Evolutionary conservation across 2,113 vertebrate genomes (phyloP), one percentile per base, ranked within the genome.

Genomic region (Columba livia): DNA sequence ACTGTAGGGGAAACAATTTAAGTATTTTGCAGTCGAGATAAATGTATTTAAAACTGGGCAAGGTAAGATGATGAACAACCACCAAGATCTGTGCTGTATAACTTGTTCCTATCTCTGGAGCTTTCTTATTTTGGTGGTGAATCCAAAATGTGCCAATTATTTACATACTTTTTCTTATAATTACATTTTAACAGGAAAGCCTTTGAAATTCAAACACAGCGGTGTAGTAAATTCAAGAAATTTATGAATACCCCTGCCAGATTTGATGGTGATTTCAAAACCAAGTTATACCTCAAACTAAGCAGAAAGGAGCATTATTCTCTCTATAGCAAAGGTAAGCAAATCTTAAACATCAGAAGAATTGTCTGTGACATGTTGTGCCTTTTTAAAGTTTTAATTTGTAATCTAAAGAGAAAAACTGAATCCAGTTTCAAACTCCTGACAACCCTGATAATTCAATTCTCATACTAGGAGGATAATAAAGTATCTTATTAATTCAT

Each of bases 231-330:
- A 62, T 94, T 97, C 56, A 98, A 97, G 92, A 98, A 97, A 91
- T 93, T 93, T 66, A 58, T 44, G n/a, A 83, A 83, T 65, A 23
- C 60, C 20, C 50, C 95, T 89, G 91, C 79, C 47, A 89, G 94
- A 25, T 96, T 95, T 95, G 93, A 96, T 50, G 92, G 73, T n/a
- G 97, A 98, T 81, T 93, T 92, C 60, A 98, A 97, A 91, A 75
- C 16, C 79, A 98, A 97, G 95, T 85, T 98, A 78, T 98, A 98
- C 95, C 98, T 98, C 75, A 98, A 96, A 79, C 83, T 98, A 40
- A 98, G 97, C 95, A 97, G 88, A 66, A 98, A 97, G 88, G 98
- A 98, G 51, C 95, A 88, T 77, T 98, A 98, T 61, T 98, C 98
- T 70, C 7, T 93, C 58, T 98, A 98, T 13, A 98, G 94, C 94